These are phyloP conservation scores for Thunnus albacares DNA, from an alignment of 2,797 vertebrate species.

Conservation along the genomic window DNA sequence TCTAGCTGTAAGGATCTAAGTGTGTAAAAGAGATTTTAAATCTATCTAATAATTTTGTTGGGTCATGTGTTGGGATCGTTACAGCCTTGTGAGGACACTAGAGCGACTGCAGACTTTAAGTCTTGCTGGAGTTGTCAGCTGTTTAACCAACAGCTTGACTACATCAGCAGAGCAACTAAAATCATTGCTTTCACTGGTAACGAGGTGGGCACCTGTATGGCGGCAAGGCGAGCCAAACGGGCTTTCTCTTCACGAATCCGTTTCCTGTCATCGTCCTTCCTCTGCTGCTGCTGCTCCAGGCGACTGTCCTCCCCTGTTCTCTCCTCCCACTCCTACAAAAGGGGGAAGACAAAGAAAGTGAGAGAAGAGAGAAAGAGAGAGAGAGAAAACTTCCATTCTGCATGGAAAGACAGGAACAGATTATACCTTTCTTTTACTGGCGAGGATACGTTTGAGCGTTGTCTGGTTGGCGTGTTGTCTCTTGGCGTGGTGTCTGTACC, in stretches of 20 bases:
- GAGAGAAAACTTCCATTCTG: background rate
- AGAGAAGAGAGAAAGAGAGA: background rate
- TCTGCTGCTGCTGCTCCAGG: slow-evolving; percentile 83
- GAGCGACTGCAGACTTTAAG: too few species aligned
- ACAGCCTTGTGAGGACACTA: too few species aligned
- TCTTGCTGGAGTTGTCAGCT: too few species aligned
- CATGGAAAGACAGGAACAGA: too few species aligned
- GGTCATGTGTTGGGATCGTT: too few species aligned
- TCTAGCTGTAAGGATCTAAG: too few species aligned
- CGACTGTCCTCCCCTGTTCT: slow-evolving; percentile 73
- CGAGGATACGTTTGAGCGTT: slow-evolving; percentile 79
- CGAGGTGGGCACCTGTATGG: slow-evolving; percentile 86
- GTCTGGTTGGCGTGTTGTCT: slow-evolving; percentile 71
- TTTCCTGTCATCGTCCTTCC: slow-evolving; percentile 87
- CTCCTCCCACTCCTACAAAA: slow-evolving; percentile 78
- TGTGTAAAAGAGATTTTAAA: too few species aligned
- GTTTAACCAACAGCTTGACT: too few species aligned
- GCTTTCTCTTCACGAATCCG: slow-evolving; percentile 93
- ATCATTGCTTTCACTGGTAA: too few species aligned
- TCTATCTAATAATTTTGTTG: too few species aligned
- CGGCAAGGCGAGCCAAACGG: slow-evolving; percentile 87
- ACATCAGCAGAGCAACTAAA: too few species aligned
- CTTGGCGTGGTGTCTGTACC: slow-evolving; percentile 88
- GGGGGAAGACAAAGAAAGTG: background rate
- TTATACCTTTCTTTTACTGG: slow-evolving; percentile 88